Conservation (phyloP, 2,797 vertebrate genomes). For the Myotis pilosus region DNA sequence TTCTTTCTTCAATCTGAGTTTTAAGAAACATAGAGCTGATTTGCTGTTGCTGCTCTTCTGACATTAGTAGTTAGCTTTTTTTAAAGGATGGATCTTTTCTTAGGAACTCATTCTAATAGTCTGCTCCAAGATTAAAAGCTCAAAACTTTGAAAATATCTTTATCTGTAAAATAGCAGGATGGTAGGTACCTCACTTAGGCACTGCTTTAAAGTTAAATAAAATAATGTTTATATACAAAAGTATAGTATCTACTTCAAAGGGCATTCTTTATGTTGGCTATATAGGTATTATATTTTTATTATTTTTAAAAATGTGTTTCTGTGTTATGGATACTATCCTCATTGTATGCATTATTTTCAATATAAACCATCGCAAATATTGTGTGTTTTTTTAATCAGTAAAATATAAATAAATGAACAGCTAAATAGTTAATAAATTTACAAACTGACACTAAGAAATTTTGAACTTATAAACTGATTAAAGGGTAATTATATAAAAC, state of each 20-base stretch:
- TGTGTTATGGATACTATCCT: neutral
- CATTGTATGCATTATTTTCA: neutral
- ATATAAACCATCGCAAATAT: neutral
- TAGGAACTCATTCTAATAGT: neutral
- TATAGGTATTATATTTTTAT: neutral
- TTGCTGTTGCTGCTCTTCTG: neutral
- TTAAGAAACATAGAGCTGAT: neutral
- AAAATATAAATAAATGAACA: neutral
- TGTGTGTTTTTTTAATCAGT: neutral
- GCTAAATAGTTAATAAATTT: neutral
- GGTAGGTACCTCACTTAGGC: neutral
- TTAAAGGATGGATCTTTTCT: neutral
- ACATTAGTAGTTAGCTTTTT: neutral
- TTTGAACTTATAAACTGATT: neutral
- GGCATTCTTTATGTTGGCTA: neutral
- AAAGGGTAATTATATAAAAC: neutral
- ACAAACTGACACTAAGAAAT: neutral
- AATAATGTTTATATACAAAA: neutral
- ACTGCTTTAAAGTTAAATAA: neutral
- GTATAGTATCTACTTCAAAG: neutral
- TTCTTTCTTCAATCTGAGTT: neutral
- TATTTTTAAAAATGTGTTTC: neutral
- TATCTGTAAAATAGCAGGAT: neutral
- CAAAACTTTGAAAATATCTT: neutral
- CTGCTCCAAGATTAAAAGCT: neutral